Base-by-base conservation (phyloP, 1,140 invertebrate species). In the Tenebrio molitor region DNA sequence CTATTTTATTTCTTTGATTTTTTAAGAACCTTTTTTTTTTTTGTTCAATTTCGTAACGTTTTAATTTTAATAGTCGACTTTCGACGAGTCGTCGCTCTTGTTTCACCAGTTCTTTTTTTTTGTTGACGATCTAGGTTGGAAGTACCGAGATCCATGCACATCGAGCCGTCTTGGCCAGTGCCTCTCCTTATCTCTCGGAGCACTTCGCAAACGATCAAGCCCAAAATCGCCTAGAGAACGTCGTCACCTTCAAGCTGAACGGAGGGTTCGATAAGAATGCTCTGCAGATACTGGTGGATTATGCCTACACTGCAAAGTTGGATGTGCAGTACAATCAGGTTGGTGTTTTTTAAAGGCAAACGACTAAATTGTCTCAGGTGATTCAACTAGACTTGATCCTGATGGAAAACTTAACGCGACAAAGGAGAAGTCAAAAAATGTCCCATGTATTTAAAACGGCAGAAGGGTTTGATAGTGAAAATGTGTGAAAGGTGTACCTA, bases 131-230 rank as follows among this genome's bases (percentile, higher is more conserved):
- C 41, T 79, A 91, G 86, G 87, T 91, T 76, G 90, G 88, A 39
- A 91, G 86, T 81, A 86, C 87, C 5, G 92, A 94, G 83, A 86
- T 95, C 29, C 88, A 91, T 72, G 92, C 90, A 16, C 93, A 94
- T 83, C 86, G 90, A 74, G 90, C 90, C 29, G 91, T 95, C 16
- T 82, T 95, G 42, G 92, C 92, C 0, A 89, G 91, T 71, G 90
- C 89, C 17, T 93, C 91, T 68, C 90, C 91, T 1, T 92, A 92
- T 83, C 84, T 96, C 12, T 90, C 94, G 75, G 91, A 95, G 78
- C 83, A 94, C 76, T 94, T 95, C 81, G 87, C 87, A 10, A 85
- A 85, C 10, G 88, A 91, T 77, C 78, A 81, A 71, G 89, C 91
- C 76, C 75, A 79, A 58, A 80, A 84, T 79, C 69, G 81, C 76